Conservation (phyloP, 2,113 vertebrate species). For the Micronycteris hirsuta region DNA sequence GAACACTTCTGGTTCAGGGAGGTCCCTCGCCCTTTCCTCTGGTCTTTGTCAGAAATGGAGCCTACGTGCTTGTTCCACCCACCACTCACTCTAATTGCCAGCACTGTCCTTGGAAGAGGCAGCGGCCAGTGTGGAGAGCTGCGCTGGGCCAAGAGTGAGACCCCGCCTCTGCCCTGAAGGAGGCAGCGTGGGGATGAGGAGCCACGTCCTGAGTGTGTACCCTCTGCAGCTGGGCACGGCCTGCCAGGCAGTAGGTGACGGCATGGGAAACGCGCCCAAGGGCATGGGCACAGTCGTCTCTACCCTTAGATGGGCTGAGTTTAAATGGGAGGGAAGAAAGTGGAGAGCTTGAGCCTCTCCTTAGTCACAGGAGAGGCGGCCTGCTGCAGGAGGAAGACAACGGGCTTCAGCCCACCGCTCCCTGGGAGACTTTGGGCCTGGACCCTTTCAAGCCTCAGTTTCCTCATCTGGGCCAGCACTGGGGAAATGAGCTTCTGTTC, state of each 20-base stretch:
- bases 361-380: fast-evolving
- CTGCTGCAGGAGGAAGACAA: fast-evolving
- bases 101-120: neutral
- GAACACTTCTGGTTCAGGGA: slow-evolving; percentile 55
- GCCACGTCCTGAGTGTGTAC: neutral
- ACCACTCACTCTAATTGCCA: neutral
- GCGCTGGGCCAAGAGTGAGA: neutral
- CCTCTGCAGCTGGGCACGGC: too few relatives aligned
- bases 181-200: neutral
- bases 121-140: neutral
- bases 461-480: neutral
- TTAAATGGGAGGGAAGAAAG: neutral
- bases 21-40: slow-evolving; percentile 41
- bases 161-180: neutral
- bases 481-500: neutral
- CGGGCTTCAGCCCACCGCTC: fast-evolving
- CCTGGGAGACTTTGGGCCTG: neutral
- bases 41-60: slow-evolving; percentile 26
- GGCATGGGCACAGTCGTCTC: fast-evolving
- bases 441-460: neutral
- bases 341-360: neutral
- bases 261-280: neutral
- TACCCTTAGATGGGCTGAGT: neutral
- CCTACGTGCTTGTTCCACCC: neutral
- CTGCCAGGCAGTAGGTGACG: neutral